These are phyloP conservation scores for Scotopteryx bipunctaria DNA, from an alignment of 2,888 invertebrate species.

Conservation along the genomic window DNA sequence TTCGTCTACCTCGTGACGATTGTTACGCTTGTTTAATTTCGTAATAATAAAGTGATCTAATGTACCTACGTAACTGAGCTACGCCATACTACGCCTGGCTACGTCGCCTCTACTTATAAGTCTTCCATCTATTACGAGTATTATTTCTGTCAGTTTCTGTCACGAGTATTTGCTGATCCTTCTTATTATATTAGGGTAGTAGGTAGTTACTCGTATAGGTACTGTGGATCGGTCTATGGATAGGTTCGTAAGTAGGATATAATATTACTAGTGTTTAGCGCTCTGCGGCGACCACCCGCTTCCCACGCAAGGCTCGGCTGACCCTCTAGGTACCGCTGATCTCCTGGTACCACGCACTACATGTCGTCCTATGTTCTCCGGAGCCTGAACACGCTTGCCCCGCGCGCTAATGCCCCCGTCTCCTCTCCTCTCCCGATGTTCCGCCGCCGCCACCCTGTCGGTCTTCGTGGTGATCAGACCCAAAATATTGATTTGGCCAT, in stretches of 20 bases:
- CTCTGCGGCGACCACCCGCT: constrained; percentile 30
- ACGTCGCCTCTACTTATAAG: too few species aligned
- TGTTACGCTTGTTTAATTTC: too few species aligned
- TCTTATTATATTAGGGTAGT: background rate
- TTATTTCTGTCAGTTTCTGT: too few species aligned
- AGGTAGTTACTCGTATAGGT: too few species aligned
- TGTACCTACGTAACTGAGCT: too few species aligned
- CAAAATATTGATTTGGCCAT: constrained; percentile 40
- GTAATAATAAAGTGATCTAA: too few species aligned
- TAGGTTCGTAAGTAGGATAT: background rate
- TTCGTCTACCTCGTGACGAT: too few species aligned
- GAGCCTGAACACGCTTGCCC: constrained; percentile 55
- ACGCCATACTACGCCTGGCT: too few species aligned
- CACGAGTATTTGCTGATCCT: too few species aligned
- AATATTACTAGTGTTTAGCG: background rate
- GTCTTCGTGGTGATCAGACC: constrained; percentile 40
- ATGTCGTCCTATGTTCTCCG: constrained; percentile 51
- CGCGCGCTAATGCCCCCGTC: constrained; percentile 65
- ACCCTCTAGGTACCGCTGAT: constrained; percentile 50
- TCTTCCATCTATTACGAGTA: too few species aligned
- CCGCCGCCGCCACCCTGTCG: constrained; percentile 31
- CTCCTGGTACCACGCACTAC: constrained; percentile 39
- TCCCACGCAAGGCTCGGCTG: constrained; percentile 60
- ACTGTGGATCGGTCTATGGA: too few species aligned
- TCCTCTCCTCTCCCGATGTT: constrained; percentile 49